These are phyloP conservation scores for Ceyx margarethae DNA, from an alignment of 2,113 vertebrate species.

Conservation along the genomic window DNA sequence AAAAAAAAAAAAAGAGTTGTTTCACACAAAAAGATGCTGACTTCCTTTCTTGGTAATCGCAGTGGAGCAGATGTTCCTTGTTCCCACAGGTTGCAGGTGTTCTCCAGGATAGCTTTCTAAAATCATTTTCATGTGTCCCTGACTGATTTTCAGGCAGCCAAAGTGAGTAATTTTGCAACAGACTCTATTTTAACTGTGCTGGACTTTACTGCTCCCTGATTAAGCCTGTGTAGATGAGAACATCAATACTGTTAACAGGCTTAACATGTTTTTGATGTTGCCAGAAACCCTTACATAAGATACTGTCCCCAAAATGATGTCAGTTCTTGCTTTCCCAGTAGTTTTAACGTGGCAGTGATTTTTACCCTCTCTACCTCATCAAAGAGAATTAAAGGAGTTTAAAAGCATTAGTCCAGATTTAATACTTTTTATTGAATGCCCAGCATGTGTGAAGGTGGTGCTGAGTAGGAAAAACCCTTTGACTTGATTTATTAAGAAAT, in stretches of 20 bases:
- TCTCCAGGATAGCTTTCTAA: not conserved
- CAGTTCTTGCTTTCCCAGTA: not conserved
- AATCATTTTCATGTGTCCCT: not conserved
- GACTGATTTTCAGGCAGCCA: not conserved
- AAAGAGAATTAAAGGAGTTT: not conserved
- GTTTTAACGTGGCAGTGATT: not conserved
- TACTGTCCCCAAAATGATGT: not conserved
- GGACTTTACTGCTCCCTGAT: not conserved
- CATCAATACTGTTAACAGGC: not conserved
- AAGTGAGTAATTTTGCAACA: not conserved
- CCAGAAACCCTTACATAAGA: not conserved
- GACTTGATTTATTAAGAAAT: not conserved
- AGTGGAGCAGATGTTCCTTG: slow-evolving; percentile 3
- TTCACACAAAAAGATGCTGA: not conserved
- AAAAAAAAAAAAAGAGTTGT: not conserved
- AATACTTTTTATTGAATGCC: not conserved
- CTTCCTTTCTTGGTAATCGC: not conserved
- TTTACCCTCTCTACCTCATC: not conserved
- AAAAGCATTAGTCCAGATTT: not conserved
- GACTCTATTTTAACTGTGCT: not conserved
- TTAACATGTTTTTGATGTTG: not conserved
- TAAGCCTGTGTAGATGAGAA: not conserved
- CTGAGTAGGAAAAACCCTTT: not conserved
- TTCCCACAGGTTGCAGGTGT: slow-evolving; percentile 35
- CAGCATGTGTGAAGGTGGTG: not conserved